Base-by-base conservation (phyloP, 64 coral and sea anemone genomes). In the Astreopora myriophthalma region DNA sequence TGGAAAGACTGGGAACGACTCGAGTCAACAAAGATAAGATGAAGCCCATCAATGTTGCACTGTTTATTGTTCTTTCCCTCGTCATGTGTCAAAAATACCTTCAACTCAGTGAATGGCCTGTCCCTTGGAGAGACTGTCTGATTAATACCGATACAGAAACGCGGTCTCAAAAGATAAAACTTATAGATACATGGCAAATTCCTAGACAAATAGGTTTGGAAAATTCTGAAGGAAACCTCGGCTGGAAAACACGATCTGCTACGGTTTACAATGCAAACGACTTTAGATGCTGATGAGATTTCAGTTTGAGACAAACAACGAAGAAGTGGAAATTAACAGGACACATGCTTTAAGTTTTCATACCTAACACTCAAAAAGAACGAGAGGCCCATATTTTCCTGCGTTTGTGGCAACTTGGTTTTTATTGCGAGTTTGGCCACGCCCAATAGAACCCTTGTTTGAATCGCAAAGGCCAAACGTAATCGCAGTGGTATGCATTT, bases 61-160 rank as follows among this genome's bases (percentile, higher is more conserved):
- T 38, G 52, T 83, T 83, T 83, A 83, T 83, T 83, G 79, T 38
- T 83, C 79, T 62, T 83, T 83, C 79, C 79, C 79, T 83, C 79
- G 57, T 64, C 57, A 64, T 22, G 52, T 83, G 79, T n/a, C n/a
- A 64, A 65, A 83, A 83, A 83, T 83, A 83, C 79, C 79, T 83
- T 83, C 77, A 81, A 81, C 48, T 81, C 77, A 62, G 77, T 61
- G 22, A 81, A 37, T 83, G 31, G 27, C 79, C 2, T 34, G 55
- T 83, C 79, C 49, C 79, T 83, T 83, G 34, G 7, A 64, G 79
- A 64, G 57, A 83, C 79, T 64, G 79, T 80, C 49, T 80, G 24
- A 80, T 16, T 55, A 65, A 83, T 33, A 20, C 25, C 31, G 7
- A 64, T 64, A 64, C 32, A 83, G 79, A 64, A 83, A 65, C 13